Conservation (phyloP, 2,113 vertebrate genomes). For the Pleuronectes platessa region DNA sequence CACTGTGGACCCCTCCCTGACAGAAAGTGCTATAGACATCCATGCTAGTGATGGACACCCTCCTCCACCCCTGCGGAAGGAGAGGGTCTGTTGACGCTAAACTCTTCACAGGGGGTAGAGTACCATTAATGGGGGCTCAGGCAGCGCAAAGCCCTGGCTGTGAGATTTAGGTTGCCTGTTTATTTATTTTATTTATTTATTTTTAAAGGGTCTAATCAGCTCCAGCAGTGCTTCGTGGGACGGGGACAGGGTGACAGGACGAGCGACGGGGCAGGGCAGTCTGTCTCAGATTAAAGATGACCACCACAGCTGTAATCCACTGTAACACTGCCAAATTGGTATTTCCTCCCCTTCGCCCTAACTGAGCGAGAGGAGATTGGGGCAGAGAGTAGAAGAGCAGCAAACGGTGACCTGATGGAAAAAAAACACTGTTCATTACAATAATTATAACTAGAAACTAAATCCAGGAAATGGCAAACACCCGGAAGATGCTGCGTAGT, state of each 20-base stretch:
- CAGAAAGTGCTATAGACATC: neutral
- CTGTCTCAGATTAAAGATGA: conserved; percentile 77
- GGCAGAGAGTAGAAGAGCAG: conserved; percentile 10
- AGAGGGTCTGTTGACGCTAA: conserved; percentile 57
- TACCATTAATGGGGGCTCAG: conserved; percentile 58
- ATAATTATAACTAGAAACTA: neutral
- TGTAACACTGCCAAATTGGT: conserved; percentile 70
- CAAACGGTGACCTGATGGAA: neutral
- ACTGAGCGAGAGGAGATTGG: conserved; percentile 18
- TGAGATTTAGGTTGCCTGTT: conserved; percentile 63
- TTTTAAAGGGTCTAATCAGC: conserved; percentile 68
- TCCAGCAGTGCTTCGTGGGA: conserved; percentile 52
- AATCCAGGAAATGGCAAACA: conserved; percentile 5
- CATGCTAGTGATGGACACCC: conserved; percentile 21
- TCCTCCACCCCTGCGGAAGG: conserved; percentile 17
- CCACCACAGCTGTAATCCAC: conserved; percentile 70
- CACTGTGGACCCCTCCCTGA: neutral
- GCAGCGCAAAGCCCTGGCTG: conserved; percentile 54
- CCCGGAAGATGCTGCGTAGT: neutral
- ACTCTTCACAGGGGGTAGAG: conserved; percentile 64
- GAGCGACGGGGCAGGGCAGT: conserved; percentile 49
- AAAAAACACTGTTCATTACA: neutral
- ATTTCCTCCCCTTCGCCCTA: conserved; percentile 58
- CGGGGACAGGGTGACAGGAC: conserved; percentile 36
- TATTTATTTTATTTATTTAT: conserved; percentile 66